These are phyloP conservation scores for Microtus pennsylvanicus DNA, from an alignment of 2,113 vertebrate species.

Conservation along the genomic window DNA sequence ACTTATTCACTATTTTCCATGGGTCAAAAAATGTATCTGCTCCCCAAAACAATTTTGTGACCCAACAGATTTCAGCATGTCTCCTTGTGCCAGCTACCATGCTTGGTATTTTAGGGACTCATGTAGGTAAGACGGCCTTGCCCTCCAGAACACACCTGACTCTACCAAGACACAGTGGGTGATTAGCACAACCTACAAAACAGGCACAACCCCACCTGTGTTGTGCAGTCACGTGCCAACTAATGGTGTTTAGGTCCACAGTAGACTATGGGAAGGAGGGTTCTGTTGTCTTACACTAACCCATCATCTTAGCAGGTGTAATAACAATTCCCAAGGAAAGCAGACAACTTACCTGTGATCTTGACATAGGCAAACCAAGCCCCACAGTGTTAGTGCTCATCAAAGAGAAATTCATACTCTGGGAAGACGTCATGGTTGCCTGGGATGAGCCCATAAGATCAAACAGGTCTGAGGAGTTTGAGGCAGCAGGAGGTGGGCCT, in stretches of 20 bases:
- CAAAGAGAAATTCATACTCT: slow-evolving; percentile 97
- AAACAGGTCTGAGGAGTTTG: slow-evolving; percentile 92
- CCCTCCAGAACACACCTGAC: background rate
- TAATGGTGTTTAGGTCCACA: background rate
- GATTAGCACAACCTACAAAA: background rate
- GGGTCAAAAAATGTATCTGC: background rate
- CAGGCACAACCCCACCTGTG: background rate
- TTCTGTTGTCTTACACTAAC: background rate
- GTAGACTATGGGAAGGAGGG: background rate
- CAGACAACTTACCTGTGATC: slow-evolving; percentile 89
- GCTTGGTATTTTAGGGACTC: background rate
- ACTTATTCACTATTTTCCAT: background rate
- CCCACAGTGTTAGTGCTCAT: slow-evolving; percentile 90
- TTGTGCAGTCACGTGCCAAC: background rate
- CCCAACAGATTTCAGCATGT: background rate
- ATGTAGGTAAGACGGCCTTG: background rate
- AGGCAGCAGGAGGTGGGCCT: slow-evolving; percentile 82
- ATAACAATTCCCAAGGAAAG: slow-evolving; percentile 36
- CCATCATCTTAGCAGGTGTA: background rate
- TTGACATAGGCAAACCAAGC: slow-evolving; percentile 90
- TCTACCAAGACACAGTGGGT: background rate
- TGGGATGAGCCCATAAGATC: slow-evolving; percentile 94
- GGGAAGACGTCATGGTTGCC: slow-evolving; percentile 91
- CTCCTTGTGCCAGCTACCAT: background rate
- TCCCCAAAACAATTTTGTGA: slow-evolving; percentile 13